These are phyloP conservation scores for Brachionus rotundiformis DNA, from an alignment of 1,140 invertebrate species.

Conservation along the genomic window DNA sequence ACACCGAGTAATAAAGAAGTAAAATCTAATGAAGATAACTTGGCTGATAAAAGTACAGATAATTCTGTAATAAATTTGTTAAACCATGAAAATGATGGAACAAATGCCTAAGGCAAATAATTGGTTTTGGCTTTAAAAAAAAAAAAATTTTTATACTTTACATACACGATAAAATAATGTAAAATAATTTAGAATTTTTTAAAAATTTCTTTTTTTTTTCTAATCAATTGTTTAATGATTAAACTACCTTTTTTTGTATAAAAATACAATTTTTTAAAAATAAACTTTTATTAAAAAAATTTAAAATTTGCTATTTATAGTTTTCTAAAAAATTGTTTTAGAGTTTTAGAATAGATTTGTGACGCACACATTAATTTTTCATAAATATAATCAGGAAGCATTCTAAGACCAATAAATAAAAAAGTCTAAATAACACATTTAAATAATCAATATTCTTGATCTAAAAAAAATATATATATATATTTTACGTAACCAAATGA, in stretches of 20 bases:
- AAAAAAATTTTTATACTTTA: neutral
- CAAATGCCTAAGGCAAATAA: neutral
- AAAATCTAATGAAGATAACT: neutral
- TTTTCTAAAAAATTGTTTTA: too few species aligned
- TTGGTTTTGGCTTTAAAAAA: neutral
- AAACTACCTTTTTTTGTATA: neutral
- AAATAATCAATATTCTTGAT: neutral
- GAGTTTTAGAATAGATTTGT: too few species aligned
- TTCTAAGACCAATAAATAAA: neutral
- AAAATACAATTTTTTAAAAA: neutral
- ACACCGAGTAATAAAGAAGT: conserved; percentile 25
- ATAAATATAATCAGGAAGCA: neutral
- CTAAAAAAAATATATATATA: neutral
- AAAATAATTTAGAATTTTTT: too few species aligned
- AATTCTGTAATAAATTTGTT: conserved; percentile 18
- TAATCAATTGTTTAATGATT: neutral
- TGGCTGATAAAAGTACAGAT: neutral
- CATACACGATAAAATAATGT: too few species aligned
- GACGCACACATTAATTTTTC: too few species aligned
- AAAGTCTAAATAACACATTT: neutral
- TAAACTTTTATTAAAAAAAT: neutral
- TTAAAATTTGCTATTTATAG: too few species aligned
- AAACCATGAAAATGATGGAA: conserved; percentile 32
- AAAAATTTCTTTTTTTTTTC: neutral
- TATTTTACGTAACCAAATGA: too few species aligned